Evolutionary conservation across 2,113 vertebrate species (phyloP), one percentile per base, ranked within the genome.

Genomic region (Sminthopsis crassicaudata): DNA sequence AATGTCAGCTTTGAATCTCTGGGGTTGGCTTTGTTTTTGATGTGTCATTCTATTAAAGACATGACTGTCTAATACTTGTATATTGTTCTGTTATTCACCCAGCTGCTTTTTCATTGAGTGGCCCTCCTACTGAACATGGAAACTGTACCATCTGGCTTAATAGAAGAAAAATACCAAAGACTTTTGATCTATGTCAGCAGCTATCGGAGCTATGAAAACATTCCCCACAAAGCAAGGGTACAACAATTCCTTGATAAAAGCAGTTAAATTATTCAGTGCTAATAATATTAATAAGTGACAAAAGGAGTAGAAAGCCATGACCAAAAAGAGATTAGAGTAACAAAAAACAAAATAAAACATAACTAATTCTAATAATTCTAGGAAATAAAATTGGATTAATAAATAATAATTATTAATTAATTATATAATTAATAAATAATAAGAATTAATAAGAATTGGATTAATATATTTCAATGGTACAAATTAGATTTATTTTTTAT

Each of bases 141-240:
- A 97, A 96, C 36, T 25, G 19, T 76, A 90, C 23, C 60, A 97
- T 97, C 88, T 97, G 46, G 24, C 10, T 96, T 46, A 90, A 88
- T 94, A 92, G 92, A 52, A 0, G 53, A 53, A 96, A 96, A 53
- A 94, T 93, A 42, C 0, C 22, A 91, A 94, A 94, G 9, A 48
- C 67, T 97, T 97, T 90, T 97, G 91, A 97, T 94, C 42, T 93
- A 53, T 91, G 16, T 88, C n/a, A 97, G 93, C 92, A 97, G 14
- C 24, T 46, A 24, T 46, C 89, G 30, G 91, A 93, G 25, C n/a
- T 84, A 11, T 55, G 96, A 97, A 97, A n/a, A 8, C 48, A 94
- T 95, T 36, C 24, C 55, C 95, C 94, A 93, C 0, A n/a, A 97
- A 91, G 23, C 53, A 91, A 0, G 1, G 8, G 91, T 14, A 96